These are phyloP conservation scores for Platyscapa corneri DNA, from an alignment of 1,140 invertebrate species.

Conservation along the genomic window DNA sequence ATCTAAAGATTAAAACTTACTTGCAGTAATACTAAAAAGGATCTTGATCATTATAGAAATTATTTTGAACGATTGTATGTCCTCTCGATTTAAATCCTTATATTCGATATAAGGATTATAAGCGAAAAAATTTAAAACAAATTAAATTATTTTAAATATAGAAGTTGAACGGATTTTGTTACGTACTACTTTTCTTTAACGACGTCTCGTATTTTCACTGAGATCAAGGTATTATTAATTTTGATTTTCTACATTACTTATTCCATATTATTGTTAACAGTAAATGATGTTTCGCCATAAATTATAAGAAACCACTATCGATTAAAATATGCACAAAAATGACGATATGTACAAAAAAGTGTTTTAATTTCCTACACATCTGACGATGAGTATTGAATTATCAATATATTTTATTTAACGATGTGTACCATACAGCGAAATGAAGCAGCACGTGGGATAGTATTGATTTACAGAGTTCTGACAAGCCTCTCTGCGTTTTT, in stretches of 20 bases:
- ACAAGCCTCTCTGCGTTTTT: conserved; percentile 26
- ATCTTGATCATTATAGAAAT: background rate
- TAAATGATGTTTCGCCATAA: background rate
- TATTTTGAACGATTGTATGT: too few relatives aligned
- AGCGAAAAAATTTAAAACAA: background rate
- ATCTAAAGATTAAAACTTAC: background rate
- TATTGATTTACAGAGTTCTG: conserved; percentile 33
- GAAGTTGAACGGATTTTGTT: background rate
- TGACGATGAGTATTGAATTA: conserved; percentile 6
- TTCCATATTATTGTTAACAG: background rate
- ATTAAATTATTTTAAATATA: background rate
- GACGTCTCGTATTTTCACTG: background rate
- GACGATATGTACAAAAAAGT: background rate
- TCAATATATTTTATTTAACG: conserved; percentile 29
- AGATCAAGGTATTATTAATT: background rate
- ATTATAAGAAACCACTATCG: background rate
- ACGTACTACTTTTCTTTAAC: background rate
- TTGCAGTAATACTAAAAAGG: background rate
- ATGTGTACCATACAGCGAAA: background rate
- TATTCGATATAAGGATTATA: too few relatives aligned
- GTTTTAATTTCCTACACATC: background rate
- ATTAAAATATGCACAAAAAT: background rate
- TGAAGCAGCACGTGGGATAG: conserved; percentile 7
- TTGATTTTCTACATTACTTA: background rate
- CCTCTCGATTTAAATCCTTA: too few relatives aligned